Base-by-base conservation (phyloP, 2,113 vertebrate species). In the Pseudonaja textilis region DNA sequence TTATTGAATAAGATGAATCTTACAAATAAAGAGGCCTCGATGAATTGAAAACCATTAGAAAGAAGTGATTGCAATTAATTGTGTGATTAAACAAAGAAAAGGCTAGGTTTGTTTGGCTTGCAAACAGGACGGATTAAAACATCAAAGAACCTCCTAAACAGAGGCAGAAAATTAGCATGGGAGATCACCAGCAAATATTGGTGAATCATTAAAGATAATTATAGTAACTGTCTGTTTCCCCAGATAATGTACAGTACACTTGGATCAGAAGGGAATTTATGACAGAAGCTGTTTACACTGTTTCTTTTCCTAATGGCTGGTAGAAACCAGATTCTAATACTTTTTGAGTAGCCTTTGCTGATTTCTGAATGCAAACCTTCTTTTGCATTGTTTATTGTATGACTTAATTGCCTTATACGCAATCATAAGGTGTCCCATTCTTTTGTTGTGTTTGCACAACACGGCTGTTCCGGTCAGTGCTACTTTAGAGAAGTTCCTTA, bases 21-120 rank as follows among this genome's bases (percentile, higher is more conserved):
- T 74, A 25, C 0, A 1, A 18, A n/a, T 69, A 52, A n/a, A 85
- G 26, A 87, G 1, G 18, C 11, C 26, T 45, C 10, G 34, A 47
- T 34, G 74, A 42, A n/a, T 87, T 47, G 45, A 18, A 91, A 59
- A 11, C 39, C 42, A n/a, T 59, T 8, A 45, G 12, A 57, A 86
- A 55, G 34, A 85, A 20, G 23, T 10, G 7, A 57, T 29, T 64
- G 87, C 42, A 92, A 29, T 95, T 74, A 88, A 45, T 90, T 57
- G 23, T 86, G 16, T 52, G 29, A 89, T 92, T 12, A 90, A 95
- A 52, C 20, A 57, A 85, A 61, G 56, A 54, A 93, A 93, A 23
- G 8, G 25, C 69, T 50, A 25, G 45, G 85, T 22, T 14, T 85
- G 69, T 87, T 90, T 81, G 91, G 88, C 87, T 90, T 91, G 39